Percentiles rank a stretch among this genome's conserved stretches.
These are phyloP conservation scores for Achlya flavicornis DNA, from an alignment of 2,888 invertebrate genomes.

Conservation along the genomic window DNA sequence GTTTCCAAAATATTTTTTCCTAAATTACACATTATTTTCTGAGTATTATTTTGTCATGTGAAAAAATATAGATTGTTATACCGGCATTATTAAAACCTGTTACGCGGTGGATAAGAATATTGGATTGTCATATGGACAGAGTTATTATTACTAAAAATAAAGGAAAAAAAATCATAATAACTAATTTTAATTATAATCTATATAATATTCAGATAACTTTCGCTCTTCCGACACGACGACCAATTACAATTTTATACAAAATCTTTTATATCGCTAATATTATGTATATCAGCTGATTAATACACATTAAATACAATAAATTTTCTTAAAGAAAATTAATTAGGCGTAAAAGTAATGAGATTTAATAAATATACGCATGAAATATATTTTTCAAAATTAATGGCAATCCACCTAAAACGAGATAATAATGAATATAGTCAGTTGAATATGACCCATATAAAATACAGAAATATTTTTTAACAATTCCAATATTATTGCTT, in stretches of 20 bases:
- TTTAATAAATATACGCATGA: slow-evolving; percentile 39
- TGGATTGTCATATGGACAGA: slow-evolving; percentile 45
- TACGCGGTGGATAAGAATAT: slow-evolving; percentile 21
- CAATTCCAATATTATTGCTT: slow-evolving; percentile 65
- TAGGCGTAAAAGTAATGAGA: slow-evolving; percentile 54
- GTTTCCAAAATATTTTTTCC: background rate
- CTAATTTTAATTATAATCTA: slow-evolving; percentile 42
- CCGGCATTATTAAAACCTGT: slow-evolving; percentile 1
- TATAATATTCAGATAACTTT: slow-evolving; percentile 43
- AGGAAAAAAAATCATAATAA: slow-evolving; percentile 38
- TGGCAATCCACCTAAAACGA: slow-evolving; percentile 37
- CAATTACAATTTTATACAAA: slow-evolving; percentile 30
- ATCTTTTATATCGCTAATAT: slow-evolving; percentile 28
- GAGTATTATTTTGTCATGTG: background rate
- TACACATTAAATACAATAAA: slow-evolving; percentile 53
- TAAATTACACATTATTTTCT: background rate
- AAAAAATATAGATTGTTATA: background rate
- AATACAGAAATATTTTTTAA: slow-evolving; percentile 46
- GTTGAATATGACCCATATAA: slow-evolving; percentile 24
- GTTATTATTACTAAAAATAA: slow-evolving; percentile 35
- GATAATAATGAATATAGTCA: slow-evolving; percentile 21
- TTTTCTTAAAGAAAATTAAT: slow-evolving; percentile 46
- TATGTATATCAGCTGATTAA: slow-evolving; percentile 40
- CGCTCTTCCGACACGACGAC: slow-evolving; percentile 31
- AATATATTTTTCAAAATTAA: slow-evolving; percentile 32